Evolutionary conservation across 2,113 vertebrate species (phyloP), one percentile per base, ranked within the genome.

Genomic region (Gorsachius goisagi): DNA sequence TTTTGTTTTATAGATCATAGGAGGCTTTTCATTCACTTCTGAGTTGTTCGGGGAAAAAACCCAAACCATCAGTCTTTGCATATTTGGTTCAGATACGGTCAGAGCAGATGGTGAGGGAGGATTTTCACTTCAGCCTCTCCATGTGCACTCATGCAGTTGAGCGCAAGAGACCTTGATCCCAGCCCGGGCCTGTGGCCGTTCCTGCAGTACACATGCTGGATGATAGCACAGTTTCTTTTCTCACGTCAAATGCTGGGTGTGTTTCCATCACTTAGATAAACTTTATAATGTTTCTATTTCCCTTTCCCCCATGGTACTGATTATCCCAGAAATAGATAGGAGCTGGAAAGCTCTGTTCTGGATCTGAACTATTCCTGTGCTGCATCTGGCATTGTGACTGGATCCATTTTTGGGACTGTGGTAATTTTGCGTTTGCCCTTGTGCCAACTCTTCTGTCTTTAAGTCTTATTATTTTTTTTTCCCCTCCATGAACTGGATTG

Each of bases 241-340:
- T 93, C 59, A 67, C 2, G 14, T 74, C 86, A 84, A 47, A 58
- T 50, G 10, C 35, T 81, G 94, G 55, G 88, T 95, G 75, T 96
- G 94, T 90, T 95, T 93, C 80, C 35, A 84, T 58, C 55, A 53
- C 20, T 86, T 63, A 95, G 94, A 95, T 93, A 93, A 88, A 81
- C 37, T 93, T 72, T 33, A 24, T 15, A 86, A 23, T 47, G 60
- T 81, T 92, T 90, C 94, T 96, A 15, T 90, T 96, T 97, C 83
- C 59, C 32, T 86, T 90, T 95, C 15, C 68, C 58, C 83, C 68
- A 63, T 87, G 73, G 86, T 93, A 90, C 91, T 92, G 83, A 89
- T 97, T 97, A 95, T 95, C 67, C 79, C 80, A 88, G 64, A 88
- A 96, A 95, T 32, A 95, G 90, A 90, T 37, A 96, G 83, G 60